A percentile compares a stretch with the other conserved stretches of the same genome.
Conservation (phyloP, 37 sponge, comb jelly and placozoan species). For the Hormiphora californensis region DNA sequence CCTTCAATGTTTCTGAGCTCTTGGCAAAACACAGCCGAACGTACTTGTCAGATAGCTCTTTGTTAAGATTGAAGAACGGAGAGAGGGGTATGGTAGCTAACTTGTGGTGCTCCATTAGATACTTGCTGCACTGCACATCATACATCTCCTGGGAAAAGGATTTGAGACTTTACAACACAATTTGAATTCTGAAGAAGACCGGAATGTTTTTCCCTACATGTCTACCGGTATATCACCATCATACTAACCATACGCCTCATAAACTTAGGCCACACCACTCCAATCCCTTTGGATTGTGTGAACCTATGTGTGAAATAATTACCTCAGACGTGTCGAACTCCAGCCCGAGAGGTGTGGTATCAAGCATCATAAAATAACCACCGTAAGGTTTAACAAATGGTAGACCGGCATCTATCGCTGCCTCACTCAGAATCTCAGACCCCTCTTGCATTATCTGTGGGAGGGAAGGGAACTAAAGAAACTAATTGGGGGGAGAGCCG, state of each 20-base stretch:
- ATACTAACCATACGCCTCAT: no score
- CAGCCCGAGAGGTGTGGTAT: constrained; percentile 63
- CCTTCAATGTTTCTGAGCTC: not conserved
- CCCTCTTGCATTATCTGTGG: constrained; percentile 58
- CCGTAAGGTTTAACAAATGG: constrained; percentile 81
- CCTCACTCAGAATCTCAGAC: constrained; percentile 67
- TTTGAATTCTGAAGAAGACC: no score
- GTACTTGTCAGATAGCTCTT: constrained; percentile 60
- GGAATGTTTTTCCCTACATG: no score
- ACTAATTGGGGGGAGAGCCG: no score
- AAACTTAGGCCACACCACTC: no score
- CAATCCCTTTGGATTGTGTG: no score
- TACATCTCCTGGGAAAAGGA: constrained; percentile 49
- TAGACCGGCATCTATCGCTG: constrained; percentile 74
- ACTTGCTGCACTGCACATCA: constrained; percentile 76
- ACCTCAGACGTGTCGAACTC: constrained; percentile 52
- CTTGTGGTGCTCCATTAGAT: constrained; percentile 72
- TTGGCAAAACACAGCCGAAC: constrained; percentile 80
- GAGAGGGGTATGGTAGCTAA: constrained; percentile 69
- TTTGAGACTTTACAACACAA: no score
- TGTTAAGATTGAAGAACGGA: constrained; percentile 75
- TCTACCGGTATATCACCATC: no score
- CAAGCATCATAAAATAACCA: constrained; percentile 88
- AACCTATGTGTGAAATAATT: no score
- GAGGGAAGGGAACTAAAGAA: no score